A percentile compares a stretch with the other conserved stretches of the same genome.
These are phyloP conservation scores for Schizopygopsis malacanthus DNA, from an alignment of 2,797 vertebrate genomes.

Conservation along the genomic window DNA sequence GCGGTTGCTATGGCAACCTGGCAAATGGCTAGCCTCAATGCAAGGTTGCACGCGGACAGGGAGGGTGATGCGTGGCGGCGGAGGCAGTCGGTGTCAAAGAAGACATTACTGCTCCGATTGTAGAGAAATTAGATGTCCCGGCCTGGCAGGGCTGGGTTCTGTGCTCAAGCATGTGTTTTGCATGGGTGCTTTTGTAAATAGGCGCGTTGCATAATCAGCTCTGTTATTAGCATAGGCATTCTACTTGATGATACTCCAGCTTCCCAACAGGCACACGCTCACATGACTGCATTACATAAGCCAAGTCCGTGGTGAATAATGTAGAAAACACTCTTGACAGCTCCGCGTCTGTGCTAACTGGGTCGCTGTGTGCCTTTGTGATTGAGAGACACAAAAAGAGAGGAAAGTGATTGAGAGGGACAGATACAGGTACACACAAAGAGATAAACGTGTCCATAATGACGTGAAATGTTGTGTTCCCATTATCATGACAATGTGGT, in stretches of 20 bases:
- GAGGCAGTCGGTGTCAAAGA: slow-evolving; percentile 17
- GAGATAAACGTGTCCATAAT: neutral
- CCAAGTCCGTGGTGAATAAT: slow-evolving; percentile 37
- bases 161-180: slow-evolving; percentile 61
- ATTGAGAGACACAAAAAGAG: slow-evolving; percentile 2
- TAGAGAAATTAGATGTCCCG: slow-evolving; percentile 60
- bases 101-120: slow-evolving; percentile 58
- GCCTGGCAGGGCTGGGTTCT: slow-evolving; percentile 43
- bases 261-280: slow-evolving; percentile 67
- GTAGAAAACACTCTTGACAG: slow-evolving; percentile 60
- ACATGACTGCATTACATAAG: slow-evolving; percentile 78
- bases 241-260: slow-evolving; percentile 71
- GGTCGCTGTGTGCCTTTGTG: slow-evolving; percentile 62
- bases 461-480: neutral
- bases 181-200: slow-evolving; percentile 65
- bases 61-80: neutral
- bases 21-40: slow-evolving; percentile 64
- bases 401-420: neutral
- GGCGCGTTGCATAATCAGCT: slow-evolving; percentile 71
- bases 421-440: neutral
- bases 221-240: slow-evolving; percentile 71
- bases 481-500: neutral
- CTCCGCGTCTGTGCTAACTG: slow-evolving; percentile 57
- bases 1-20: slow-evolving; percentile 72
- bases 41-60: slow-evolving; percentile 53